A percentile compares a stretch with the other conserved stretches of the same genome.
These are phyloP conservation scores for Eidolon helvum DNA, from an alignment of 2,113 vertebrate species.

Conservation along the genomic window DNA sequence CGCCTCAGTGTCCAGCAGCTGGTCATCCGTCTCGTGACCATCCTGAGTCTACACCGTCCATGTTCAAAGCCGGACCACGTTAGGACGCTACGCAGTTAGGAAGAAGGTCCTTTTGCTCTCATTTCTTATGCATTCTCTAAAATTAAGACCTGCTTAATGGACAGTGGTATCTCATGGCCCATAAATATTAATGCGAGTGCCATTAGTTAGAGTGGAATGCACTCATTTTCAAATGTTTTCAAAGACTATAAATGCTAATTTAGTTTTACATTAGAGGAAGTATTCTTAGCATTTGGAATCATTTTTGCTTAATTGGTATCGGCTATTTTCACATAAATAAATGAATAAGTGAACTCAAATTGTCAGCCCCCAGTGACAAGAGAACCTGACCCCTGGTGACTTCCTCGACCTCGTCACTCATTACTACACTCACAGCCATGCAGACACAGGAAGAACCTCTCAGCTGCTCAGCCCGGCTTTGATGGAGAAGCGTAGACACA, in stretches of 20 bases:
- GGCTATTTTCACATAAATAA: slow-evolving; percentile 81
- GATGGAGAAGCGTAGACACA: slow-evolving; percentile 57
- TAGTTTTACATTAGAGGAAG: slow-evolving; percentile 78
- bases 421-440: slow-evolving; percentile 1
- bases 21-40: slow-evolving; percentile 64
- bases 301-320: slow-evolving; percentile 78
- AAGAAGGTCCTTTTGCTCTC: slow-evolving; percentile 55
- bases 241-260: slow-evolving; percentile 81
- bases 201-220: slow-evolving; percentile 64
- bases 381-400: slow-evolving; percentile 4
- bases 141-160: slow-evolving; percentile 59
- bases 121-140: background rate
- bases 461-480: slow-evolving; percentile 58
- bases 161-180: slow-evolving; percentile 16
- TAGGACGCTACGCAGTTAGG: background rate
- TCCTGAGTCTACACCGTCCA: background rate
- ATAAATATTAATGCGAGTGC: slow-evolving; percentile 75
- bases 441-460: slow-evolving; percentile 68
- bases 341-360: slow-evolving; percentile 65
- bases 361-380: slow-evolving; percentile 7
- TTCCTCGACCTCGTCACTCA: slow-evolving; percentile 47
- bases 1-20: slow-evolving; percentile 61
- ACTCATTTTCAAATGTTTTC: slow-evolving; percentile 78
- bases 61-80: slow-evolving; percentile 32
- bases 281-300: slow-evolving; percentile 78